phyloP scores from a whole-genome alignment of 2,113 vertebrate genomes.

The Catharus bicknelli region DNA sequence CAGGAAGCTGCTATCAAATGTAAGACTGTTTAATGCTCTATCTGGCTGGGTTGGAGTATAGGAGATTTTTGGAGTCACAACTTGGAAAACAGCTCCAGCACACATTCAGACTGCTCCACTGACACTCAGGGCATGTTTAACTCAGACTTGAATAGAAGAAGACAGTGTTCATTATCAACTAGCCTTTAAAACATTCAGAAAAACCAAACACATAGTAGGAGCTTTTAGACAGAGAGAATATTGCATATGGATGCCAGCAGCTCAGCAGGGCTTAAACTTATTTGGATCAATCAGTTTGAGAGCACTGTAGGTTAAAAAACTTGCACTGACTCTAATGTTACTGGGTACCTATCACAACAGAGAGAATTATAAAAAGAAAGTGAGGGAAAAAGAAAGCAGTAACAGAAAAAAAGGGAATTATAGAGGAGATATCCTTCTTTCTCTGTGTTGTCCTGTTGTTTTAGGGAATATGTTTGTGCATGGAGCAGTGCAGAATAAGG shows the following conservation, averaged over 20 bases:
- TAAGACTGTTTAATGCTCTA: not conserved
- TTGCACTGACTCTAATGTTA: not conserved
- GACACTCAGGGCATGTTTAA: not conserved
- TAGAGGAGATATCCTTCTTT: not conserved
- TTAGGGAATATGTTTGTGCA: not conserved
- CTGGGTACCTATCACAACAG: not conserved
- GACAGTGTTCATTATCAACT: not conserved
- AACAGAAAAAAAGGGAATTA: not conserved
- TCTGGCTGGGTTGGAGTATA: not conserved
- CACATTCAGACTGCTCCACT: not conserved
- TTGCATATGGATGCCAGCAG: not conserved
- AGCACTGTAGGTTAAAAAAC: not conserved
- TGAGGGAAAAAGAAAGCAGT: not conserved
- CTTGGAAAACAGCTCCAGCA: not conserved
- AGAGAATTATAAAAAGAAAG: not conserved
- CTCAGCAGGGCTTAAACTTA: not conserved
- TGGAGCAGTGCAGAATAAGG: not conserved
- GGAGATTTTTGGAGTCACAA: not conserved
- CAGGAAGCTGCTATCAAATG: slow-evolving; percentile 3
- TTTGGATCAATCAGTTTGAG: not conserved
- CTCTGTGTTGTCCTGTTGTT: not conserved
- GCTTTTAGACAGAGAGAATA: not conserved
- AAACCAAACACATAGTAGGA: not conserved
- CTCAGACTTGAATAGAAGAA: not conserved
- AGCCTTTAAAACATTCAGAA: not conserved